Conservation (phyloP, 2,113 vertebrate species). For the Podarcis cretensis region DNA sequence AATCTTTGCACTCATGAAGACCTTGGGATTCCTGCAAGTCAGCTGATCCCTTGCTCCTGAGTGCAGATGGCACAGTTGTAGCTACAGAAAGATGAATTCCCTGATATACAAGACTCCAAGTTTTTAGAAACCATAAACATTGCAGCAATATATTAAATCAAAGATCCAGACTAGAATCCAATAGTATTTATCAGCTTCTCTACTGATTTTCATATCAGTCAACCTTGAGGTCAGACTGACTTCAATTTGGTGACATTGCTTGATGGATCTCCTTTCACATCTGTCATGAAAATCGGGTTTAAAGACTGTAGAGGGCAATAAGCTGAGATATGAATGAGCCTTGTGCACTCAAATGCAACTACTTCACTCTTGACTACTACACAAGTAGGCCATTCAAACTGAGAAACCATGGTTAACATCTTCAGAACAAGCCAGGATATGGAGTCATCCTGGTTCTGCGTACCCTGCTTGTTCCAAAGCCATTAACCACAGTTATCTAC, state of each 20-base stretch:
- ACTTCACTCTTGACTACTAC: too few relatives aligned
- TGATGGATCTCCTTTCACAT: not conserved
- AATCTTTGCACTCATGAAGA: not conserved
- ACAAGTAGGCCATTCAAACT: too few relatives aligned
- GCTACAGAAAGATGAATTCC: not conserved
- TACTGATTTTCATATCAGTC: not conserved
- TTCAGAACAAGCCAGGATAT: too few relatives aligned
- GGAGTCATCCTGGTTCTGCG: too few relatives aligned
- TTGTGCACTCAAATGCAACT: too few relatives aligned
- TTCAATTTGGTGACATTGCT: not conserved
- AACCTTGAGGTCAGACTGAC: not conserved
- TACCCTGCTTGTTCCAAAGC: too few relatives aligned
- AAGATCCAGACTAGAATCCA: not conserved
- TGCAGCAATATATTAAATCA: not conserved
- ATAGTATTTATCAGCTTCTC: not conserved
- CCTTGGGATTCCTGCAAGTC: not conserved
- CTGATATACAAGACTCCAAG: too few relatives aligned
- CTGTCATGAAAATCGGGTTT: not conserved
- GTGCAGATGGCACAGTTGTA: not conserved
- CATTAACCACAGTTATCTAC: too few relatives aligned
- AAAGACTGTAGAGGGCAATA: not conserved
- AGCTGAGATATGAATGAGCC: too few relatives aligned
- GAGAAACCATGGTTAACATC: too few relatives aligned
- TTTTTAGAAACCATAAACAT: not conserved
- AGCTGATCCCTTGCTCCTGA: not conserved